Conservation (phyloP, 2,888 invertebrate genomes). For the Aelia acuminata region DNA sequence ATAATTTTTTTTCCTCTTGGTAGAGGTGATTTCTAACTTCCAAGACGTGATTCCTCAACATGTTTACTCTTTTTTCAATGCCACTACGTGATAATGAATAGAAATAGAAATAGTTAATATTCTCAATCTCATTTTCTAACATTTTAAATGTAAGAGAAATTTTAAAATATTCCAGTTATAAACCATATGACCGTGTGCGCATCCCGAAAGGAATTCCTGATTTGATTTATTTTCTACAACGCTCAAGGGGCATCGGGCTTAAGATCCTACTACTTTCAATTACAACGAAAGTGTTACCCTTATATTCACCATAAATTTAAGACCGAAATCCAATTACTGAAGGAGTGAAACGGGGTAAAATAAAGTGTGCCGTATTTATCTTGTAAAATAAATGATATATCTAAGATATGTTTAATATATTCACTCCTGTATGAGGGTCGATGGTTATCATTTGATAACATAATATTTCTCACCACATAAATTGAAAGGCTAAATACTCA, state of each 20-base stretch:
- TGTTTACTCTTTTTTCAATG: no score
- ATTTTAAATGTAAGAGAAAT: slow-evolving; percentile 13
- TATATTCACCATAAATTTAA: neutral
- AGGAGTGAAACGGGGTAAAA: neutral
- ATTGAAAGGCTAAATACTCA: neutral
- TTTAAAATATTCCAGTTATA: slow-evolving; percentile 11
- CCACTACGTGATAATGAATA: no score
- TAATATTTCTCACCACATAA: neutral
- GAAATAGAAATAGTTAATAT: no score
- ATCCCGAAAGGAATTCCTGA: slow-evolving; percentile 2
- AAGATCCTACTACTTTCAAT: slow-evolving; percentile 4
- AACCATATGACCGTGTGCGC: slow-evolving; percentile 3
- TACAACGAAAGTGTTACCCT: slow-evolving; percentile 23
- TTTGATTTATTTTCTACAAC: slow-evolving; percentile 3
- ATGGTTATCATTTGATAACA: neutral
- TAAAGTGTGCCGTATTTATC: slow-evolving; percentile 7
- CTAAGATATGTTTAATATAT: neutral
- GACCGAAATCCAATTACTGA: neutral
- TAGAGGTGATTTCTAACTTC: no score
- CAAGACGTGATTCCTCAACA: no score
- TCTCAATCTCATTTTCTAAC: no score
- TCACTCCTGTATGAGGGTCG: neutral
- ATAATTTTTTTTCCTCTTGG: no score
- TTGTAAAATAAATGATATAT: slow-evolving; percentile 9
- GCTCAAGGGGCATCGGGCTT: neutral